phyloP scores from a whole-genome alignment of 2,797 vertebrate genomes.

The Manis javanica region DNA sequence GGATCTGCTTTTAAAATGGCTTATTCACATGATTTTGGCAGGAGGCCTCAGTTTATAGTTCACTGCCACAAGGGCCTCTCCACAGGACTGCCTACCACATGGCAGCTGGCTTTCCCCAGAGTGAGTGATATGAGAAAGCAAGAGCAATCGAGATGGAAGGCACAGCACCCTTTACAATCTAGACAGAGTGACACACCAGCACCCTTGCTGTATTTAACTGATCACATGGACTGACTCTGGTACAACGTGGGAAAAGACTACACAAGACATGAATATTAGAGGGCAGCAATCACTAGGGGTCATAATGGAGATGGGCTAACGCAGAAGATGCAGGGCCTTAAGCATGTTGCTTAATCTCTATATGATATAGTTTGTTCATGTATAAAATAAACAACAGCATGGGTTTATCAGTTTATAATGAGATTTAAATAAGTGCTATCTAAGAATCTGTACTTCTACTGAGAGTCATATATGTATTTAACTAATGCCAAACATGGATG shows the following conservation, averaged over 20 bases:
- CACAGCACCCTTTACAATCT: not conserved
- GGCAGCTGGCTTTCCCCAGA: not conserved
- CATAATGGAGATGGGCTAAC: not conserved
- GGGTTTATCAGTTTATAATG: not conserved
- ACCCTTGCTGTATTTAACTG: not conserved
- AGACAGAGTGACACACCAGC: not conserved
- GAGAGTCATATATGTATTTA: not conserved
- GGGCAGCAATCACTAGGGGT: not conserved
- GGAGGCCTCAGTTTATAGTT: not conserved
- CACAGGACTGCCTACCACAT: too few species aligned
- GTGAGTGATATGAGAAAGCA: not conserved
- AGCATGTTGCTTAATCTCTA: not conserved
- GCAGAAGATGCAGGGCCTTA: not conserved
- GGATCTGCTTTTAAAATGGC: not conserved
- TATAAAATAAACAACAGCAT: not conserved
- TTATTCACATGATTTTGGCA: not conserved
- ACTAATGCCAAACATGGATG: not conserved
- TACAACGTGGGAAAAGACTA: not conserved
- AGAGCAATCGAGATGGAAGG: not conserved
- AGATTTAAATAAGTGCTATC: not conserved
- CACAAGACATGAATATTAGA: not conserved
- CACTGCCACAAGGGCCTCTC: not conserved
- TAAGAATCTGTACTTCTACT: not conserved
- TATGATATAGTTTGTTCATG: not conserved
- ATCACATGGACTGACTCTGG: not conserved